Conservation (phyloP, 2,113 vertebrate genomes). For the Tauraco erythrolophus region DNA sequence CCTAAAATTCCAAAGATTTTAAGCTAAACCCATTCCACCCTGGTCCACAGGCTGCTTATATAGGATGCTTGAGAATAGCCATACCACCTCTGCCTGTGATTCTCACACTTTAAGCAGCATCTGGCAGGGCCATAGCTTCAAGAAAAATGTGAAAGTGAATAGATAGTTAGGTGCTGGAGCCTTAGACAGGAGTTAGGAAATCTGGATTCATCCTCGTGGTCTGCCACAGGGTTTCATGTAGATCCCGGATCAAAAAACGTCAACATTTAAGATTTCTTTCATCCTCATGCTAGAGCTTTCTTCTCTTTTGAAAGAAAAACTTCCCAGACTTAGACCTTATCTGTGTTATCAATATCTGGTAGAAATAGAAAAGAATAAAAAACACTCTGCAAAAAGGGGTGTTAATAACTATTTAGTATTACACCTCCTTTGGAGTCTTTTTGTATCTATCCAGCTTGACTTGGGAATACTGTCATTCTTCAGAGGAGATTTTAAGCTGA, state of each 20-base stretch:
- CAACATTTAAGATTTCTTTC: not conserved
- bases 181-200: not conserved
- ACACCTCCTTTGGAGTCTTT: not conserved
- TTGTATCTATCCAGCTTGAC: not conserved
- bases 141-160: not conserved
- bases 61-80: not conserved
- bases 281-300: not conserved
- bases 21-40: not conserved
- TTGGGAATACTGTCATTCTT: not conserved
- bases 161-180: not conserved
- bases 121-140: not conserved
- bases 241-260: not conserved
- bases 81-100: not conserved
- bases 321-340: not conserved
- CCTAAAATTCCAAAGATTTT: slow-evolving; percentile 33
- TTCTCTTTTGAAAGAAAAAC: not conserved
- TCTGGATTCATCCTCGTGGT: not conserved
- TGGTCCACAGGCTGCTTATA: not conserved
- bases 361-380: not conserved
- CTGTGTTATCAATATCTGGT: not conserved
- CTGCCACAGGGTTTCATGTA: not conserved
- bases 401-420: not conserved
- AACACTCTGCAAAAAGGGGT: not conserved
- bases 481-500: not conserved
- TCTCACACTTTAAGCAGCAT: not conserved